Percentiles rank a stretch among this genome's conserved stretches.
Evolutionary conservation across 2,888 invertebrate species (phyloP).

Genomic region (Melanchra persicariae): DNA sequence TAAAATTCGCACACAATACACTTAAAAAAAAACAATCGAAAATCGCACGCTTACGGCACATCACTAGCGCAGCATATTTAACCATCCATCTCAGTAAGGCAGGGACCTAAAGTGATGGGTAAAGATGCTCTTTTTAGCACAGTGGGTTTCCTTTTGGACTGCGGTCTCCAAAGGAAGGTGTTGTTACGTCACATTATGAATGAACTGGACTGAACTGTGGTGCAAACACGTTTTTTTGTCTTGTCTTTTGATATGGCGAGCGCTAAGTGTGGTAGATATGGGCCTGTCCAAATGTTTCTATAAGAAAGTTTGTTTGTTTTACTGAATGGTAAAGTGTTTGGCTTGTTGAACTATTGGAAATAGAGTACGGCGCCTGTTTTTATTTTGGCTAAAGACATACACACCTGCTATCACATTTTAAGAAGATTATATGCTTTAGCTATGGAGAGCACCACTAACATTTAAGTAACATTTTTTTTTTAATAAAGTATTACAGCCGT

Average conservation of each 20-base stretch:
- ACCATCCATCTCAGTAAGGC: constrained; percentile 79
- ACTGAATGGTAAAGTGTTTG: constrained; percentile 1
- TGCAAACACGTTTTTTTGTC: constrained; percentile 59
- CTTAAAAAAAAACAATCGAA: constrained; percentile 8
- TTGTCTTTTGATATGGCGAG: constrained; percentile 56
- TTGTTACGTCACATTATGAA: constrained; percentile 77
- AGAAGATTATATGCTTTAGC: too few relatives aligned
- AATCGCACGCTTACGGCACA: constrained; percentile 36
- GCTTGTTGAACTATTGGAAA: constrained; percentile 1
- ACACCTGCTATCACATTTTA: too few relatives aligned
- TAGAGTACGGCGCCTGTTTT: not conserved
- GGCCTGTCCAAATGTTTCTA: constrained; percentile 45
- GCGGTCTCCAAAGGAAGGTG: constrained; percentile 74
- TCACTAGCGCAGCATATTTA: constrained; percentile 77
- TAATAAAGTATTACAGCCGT: too few relatives aligned
- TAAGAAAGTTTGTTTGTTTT: constrained; percentile 61
- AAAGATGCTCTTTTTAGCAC: constrained; percentile 82
- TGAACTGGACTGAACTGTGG: constrained; percentile 71
- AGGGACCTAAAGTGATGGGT: constrained; percentile 79
- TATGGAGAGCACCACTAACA: too few relatives aligned
- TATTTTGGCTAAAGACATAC: not conserved
- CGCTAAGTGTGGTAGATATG: constrained; percentile 59
- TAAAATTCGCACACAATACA: not conserved
- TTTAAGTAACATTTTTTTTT: too few relatives aligned
- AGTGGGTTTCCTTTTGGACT: constrained; percentile 81